phyloP scores from a whole-genome alignment of 2,113 vertebrate species.

The Cyprinodon tularosa region DNA sequence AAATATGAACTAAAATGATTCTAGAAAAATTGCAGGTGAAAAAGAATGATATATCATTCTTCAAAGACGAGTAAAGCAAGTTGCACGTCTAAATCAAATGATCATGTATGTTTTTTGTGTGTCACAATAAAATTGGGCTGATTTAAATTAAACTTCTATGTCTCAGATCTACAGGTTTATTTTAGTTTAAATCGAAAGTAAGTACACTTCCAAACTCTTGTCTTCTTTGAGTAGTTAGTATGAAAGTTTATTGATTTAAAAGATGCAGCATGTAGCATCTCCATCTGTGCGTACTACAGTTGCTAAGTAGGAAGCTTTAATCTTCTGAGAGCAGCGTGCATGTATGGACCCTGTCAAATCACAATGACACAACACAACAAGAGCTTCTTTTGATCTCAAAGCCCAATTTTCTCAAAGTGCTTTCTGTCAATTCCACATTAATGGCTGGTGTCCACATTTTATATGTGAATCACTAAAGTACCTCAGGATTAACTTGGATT shows the following conservation, averaged over 20 bases:
- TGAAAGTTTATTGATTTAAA: constrained; percentile 28
- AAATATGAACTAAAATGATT: no score
- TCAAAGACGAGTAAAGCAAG: neutral
- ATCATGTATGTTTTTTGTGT: neutral
- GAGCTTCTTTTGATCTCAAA: constrained; percentile 11
- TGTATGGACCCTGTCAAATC: constrained; percentile 6
- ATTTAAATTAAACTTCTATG: neutral
- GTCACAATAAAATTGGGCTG: neutral
- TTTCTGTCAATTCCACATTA: constrained; percentile 14
- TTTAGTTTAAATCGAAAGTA: neutral
- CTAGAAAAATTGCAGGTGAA: no score
- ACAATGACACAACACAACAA: constrained; percentile 13
- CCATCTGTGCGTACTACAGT: constrained; percentile 47
- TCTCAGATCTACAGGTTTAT: neutral
- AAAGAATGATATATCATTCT: neutral
- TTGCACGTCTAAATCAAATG: neutral
- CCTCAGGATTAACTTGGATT: neutral
- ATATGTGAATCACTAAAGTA: neutral
- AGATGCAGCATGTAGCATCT: constrained; percentile 44
- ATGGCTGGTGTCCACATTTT: neutral
- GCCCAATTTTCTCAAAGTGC: constrained; percentile 16
- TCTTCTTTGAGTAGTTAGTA: neutral
- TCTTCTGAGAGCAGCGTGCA: constrained; percentile 18
- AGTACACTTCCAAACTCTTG: neutral
- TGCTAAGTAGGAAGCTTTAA: constrained; percentile 38